Evolutionary conservation across 2,113 vertebrate species (phyloP), one percentile per base, ranked within the genome.

Genomic region (Varanus salvator): DNA sequence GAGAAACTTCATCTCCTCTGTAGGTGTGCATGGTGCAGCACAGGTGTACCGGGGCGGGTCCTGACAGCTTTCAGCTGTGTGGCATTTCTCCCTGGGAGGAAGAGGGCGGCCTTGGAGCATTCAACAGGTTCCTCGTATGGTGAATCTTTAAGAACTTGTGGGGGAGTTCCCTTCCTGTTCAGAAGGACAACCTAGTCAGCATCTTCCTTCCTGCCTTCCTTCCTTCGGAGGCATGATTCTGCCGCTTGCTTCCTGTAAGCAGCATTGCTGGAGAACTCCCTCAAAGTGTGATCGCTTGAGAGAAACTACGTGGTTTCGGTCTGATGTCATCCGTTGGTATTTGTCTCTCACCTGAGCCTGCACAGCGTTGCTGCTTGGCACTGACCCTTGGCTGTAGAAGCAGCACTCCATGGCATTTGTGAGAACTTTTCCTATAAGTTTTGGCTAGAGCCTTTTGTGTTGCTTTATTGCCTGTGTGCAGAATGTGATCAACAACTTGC

Each of bases 261-360:
- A 82, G 34, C 3, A 34, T 21, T 17, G 66, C 74, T 6, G 38
- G 29, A 17, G 87, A 84, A 19, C 1, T 3, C 68, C 44, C 25
- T 0, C 0, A 83, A 25, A 88, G 76, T 64, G 92, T 44, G 92
- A 92, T 93, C 66, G 93, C 66, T 38, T 76, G 3, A 88, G 93
- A 87, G 97, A 97, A 97, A 97, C 97, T 95, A 27, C 8, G 94
- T 5, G 93, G 97, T 98, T 97, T 98, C 97, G 97, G 92, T 96
- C 95, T 97, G 97, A 97, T 96, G 97, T 97, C 96, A 95, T 93
- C 80, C 12, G 1, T 52, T 85, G 92, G 95, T 90, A 91, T 80
- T 93, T 60, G 0, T 91, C 89, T 29, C 75, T 64, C 21, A 86
- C 89, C 94, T 92, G 78, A 74, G 3, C 9, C n/a, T 60, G 90